These are phyloP conservation scores for Dendroctonus ponderosae DNA, from an alignment of 1,140 invertebrate species.

Conservation along the genomic window DNA sequence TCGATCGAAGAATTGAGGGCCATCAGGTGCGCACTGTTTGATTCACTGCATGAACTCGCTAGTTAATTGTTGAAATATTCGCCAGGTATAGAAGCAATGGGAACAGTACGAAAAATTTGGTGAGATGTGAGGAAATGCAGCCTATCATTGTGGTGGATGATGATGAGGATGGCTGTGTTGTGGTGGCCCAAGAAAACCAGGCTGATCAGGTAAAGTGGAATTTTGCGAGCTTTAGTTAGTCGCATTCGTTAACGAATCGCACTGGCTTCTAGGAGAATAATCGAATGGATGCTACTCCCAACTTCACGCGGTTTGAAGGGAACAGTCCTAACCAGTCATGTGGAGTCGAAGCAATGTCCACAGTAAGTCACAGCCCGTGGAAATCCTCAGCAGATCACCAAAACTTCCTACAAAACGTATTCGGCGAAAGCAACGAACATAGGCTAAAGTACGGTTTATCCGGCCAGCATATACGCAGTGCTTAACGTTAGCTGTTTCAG, in stretches of 20 bases:
- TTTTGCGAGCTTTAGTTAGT: background rate
- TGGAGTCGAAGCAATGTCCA: conserved; percentile 4
- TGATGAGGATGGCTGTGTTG: conserved; percentile 20
- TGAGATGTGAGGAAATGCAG: background rate
- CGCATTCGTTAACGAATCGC: background rate
- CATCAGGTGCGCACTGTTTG: conserved; percentile 38
- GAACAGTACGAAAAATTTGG: background rate
- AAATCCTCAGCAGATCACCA: conserved; percentile 27
- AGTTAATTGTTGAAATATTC: background rate
- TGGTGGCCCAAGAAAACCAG: conserved; percentile 15
- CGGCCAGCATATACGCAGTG: no score
- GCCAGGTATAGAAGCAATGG: conserved; percentile 10
- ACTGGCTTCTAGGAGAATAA: background rate
- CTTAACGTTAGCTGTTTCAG: background rate
- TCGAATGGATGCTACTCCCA: background rate
- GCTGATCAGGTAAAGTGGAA: conserved; percentile 11
- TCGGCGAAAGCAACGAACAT: conserved; percentile 29
- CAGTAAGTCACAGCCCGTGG: conserved; percentile 27
- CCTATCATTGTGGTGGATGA: conserved; percentile 28
- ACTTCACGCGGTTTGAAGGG: background rate
- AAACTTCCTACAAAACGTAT: conserved; percentile 29
- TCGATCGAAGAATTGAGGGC: conserved; percentile 68
- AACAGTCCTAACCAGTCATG: background rate
- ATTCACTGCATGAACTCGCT: background rate
- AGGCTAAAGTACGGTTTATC: conserved; percentile 20